These are phyloP conservation scores for Callyntrura sp. DNA, from an alignment of 2,888 invertebrate genomes.

Conservation along the genomic window DNA sequence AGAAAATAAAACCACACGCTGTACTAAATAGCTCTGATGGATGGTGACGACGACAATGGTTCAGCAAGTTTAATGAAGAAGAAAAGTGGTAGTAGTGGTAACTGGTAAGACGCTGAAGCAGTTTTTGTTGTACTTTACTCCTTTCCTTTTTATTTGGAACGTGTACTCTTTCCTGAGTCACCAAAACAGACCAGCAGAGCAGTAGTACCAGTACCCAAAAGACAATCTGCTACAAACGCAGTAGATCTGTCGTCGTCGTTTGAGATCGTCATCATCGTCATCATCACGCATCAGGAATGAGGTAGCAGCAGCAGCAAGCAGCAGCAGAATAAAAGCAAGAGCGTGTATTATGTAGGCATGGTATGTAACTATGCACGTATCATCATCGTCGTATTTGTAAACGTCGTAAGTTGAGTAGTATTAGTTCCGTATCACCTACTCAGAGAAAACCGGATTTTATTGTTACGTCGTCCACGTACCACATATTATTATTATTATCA, in stretches of 20 bases:
- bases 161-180: conserved; percentile 56
- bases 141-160: conserved; percentile 53
- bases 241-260: background rate
- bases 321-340: background rate
- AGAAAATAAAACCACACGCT: background rate
- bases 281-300: background rate
- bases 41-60: background rate
- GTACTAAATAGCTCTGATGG: background rate
- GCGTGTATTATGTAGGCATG: background rate
- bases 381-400: background rate
- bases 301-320: background rate
- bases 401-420: background rate
- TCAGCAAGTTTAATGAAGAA: conserved; percentile 8
- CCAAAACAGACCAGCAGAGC: background rate
- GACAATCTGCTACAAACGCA: background rate
- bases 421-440: conserved; percentile 71
- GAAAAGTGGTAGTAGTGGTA: conserved; percentile 13
- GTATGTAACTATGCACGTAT: background rate
- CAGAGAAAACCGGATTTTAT: conserved; percentile 69
- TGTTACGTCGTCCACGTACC: conserved; percentile 5
- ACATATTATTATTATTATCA: background rate
- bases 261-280: background rate
- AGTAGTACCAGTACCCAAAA: conserved; percentile 39
- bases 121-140: conserved; percentile 9
- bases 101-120: background rate